Base-by-base conservation (phyloP, 2,113 vertebrate species). In the Tympanuchus pallidicinctus region DNA sequence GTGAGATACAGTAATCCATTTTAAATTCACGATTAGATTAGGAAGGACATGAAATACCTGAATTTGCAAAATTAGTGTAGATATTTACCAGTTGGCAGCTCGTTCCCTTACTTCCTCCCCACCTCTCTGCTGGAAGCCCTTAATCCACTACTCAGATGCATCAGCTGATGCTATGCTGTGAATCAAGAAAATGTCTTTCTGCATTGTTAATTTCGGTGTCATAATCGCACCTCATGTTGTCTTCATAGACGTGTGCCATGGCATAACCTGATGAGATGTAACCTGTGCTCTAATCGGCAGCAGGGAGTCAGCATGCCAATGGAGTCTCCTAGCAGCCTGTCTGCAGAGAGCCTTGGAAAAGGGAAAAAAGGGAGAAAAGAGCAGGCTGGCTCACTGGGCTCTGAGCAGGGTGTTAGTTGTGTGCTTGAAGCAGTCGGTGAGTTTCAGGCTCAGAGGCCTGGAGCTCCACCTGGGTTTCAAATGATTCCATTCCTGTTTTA, bases 11-110 rank as follows among this genome's bases (percentile, higher is more conserved):
- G 92, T 91, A 96, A 97, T 96, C 88, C 80, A 78, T 91, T 94
- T 96, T 94, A 91, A 90, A 94, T 96, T 95, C 88, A 93, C 5
- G 13, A 96, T 97, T 94, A 96, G 93, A 92, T 96, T 96, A 96
- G 65, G 71, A 94, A 91, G 92, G 92, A 95, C 92, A 85, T 87
- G 74, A 97, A 95, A 95, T 95, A 96, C 93, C 83, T 93, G 93
- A 93, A 94, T 97, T 92, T 96, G 89, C 88, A 96, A 95, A 97
- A 97, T 97, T 87, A 94, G 83, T 63, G 78, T 92, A 94, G 86
- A 87, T 96, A 90, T 95, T 96, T 95, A 97, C 93, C 90, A 89
- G 74, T 94, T 96, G 96, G 92, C 94, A 96, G 83, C 56, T 96
- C 74, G 71, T 89, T 95, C 87, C 82, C 56, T 78, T 87, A 54